Evolutionary conservation across 2,888 invertebrate species (phyloP).

Genomic region (Eilema depressum): DNA sequence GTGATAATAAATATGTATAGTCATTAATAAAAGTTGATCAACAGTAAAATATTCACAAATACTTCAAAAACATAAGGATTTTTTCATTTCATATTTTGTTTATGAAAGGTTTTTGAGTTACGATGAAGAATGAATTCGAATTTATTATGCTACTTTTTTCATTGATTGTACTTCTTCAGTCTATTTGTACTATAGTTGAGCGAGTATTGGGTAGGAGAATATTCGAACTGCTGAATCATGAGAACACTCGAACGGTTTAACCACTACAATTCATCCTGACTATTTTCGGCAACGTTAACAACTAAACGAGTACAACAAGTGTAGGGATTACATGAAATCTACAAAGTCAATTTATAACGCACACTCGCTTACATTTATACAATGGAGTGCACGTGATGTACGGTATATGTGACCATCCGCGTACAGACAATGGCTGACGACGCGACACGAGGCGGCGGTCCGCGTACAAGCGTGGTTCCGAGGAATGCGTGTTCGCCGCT

Average conservation of each 20-base stretch:
- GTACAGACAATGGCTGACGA: conserved; percentile 78
- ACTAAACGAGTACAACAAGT: not conserved
- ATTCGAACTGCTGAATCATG: not conserved
- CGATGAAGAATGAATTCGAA: too few relatives aligned
- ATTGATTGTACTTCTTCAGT: too few relatives aligned
- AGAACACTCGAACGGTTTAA: not conserved
- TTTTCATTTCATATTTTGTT: too few relatives aligned
- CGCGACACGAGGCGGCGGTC: conserved; percentile 87
- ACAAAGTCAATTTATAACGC: not conserved
- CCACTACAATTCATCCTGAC: not conserved
- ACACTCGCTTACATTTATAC: not conserved
- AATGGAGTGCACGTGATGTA: not conserved
- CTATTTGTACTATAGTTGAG: not conserved
- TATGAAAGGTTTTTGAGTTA: too few relatives aligned
- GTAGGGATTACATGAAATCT: not conserved
- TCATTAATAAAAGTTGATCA: not conserved
- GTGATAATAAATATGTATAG: not conserved
- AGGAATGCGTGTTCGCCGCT: conserved; percentile 89
- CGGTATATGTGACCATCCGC: not conserved
- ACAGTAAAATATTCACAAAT: not conserved
- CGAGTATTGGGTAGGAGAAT: not conserved
- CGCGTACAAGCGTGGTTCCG: conserved; percentile 94
- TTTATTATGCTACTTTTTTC: too few relatives aligned
- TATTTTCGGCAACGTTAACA: not conserved
- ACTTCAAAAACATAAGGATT: not conserved